Percentiles rank a stretch among this genome's conserved stretches.
These are phyloP conservation scores for Drosophila rufa DNA, from an alignment of 1,140 invertebrate genomes.

Conservation along the genomic window DNA sequence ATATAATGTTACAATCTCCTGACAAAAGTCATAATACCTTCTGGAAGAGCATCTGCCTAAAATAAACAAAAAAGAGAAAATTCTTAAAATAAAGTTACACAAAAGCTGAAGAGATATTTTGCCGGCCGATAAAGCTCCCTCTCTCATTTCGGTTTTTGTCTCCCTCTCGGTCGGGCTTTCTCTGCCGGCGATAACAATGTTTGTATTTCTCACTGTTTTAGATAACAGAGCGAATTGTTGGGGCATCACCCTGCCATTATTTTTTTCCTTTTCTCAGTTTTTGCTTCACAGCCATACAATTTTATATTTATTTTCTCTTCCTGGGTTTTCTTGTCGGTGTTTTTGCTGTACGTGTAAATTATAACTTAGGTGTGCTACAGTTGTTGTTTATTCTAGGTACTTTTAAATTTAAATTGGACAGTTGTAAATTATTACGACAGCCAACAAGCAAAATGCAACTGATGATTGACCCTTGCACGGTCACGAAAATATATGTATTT, in stretches of 20 bases:
- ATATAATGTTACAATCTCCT: neutral
- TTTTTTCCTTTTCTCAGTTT: neutral
- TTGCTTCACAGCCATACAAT: constrained; percentile 19
- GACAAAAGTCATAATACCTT: neutral
- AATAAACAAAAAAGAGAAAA: constrained; percentile 12
- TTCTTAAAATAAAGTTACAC: constrained; percentile 30
- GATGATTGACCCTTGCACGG: neutral
- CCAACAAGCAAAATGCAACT: no score
- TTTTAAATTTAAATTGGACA: neutral
- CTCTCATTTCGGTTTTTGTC: constrained; percentile 7
- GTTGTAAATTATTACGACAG: neutral
- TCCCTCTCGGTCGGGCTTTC: neutral
- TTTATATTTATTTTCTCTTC: constrained; percentile 24
- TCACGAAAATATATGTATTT: no score
- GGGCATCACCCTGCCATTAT: constrained; percentile 13
- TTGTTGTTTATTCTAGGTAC: neutral
- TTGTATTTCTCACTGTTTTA: constrained; percentile 36
- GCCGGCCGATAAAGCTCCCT: constrained; percentile 20
- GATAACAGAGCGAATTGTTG: constrained; percentile 24
- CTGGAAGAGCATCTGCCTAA: neutral
- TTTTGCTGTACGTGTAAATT: constrained; percentile 20
- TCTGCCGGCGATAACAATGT: constrained; percentile 44
- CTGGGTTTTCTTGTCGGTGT: neutral
- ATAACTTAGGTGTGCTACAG: constrained; percentile 10
- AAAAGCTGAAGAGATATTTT: constrained; percentile 18